A percentile compares a stretch with the other conserved stretches of the same genome.
Conservation (phyloP, 2,113 vertebrate genomes). For the Ranitomeya imitator region DNA sequence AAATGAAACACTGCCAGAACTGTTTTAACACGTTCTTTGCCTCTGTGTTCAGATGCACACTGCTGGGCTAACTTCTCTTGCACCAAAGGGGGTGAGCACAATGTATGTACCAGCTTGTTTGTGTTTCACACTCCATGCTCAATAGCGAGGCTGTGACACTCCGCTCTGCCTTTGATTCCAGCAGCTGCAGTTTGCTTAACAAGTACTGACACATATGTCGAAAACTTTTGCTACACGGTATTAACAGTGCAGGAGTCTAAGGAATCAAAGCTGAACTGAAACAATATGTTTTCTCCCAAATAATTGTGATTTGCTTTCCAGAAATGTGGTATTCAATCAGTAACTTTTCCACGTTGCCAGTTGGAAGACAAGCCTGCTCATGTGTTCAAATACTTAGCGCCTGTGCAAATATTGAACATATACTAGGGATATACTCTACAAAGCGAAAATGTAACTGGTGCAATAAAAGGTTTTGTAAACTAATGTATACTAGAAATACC, state of each 20-base stretch:
- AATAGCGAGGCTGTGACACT: conserved; percentile 26
- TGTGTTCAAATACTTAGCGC: conserved; percentile 13
- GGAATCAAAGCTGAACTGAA: conserved; percentile 48
- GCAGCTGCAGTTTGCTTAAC: conserved; percentile 53
- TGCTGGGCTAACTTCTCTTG: background rate
- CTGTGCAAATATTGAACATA: background rate
- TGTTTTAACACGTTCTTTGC: conserved; percentile 23
- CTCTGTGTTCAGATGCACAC: background rate
- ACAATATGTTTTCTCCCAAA: conserved; percentile 48
- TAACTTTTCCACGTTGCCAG: background rate
- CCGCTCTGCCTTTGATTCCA: conserved; percentile 23
- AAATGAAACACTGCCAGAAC: background rate
- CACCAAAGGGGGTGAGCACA: conserved; percentile 5
- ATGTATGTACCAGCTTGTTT: conserved; percentile 44
- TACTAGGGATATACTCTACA: background rate
- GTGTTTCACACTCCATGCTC: conserved; percentile 46
- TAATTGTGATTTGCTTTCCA: conserved; percentile 42
- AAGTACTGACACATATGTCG: conserved; percentile 55
- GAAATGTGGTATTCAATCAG: conserved; percentile 44
- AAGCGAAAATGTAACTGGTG: background rate
- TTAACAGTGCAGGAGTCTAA: conserved; percentile 26
- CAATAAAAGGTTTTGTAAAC: background rate
- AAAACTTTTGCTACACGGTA: conserved; percentile 51
- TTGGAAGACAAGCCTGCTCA: conserved; percentile 49
- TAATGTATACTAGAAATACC: background rate